Evolutionary conservation across 92 coral and sea anemone genomes (phyloP).

Genomic region (Porites divaricata): DNA sequence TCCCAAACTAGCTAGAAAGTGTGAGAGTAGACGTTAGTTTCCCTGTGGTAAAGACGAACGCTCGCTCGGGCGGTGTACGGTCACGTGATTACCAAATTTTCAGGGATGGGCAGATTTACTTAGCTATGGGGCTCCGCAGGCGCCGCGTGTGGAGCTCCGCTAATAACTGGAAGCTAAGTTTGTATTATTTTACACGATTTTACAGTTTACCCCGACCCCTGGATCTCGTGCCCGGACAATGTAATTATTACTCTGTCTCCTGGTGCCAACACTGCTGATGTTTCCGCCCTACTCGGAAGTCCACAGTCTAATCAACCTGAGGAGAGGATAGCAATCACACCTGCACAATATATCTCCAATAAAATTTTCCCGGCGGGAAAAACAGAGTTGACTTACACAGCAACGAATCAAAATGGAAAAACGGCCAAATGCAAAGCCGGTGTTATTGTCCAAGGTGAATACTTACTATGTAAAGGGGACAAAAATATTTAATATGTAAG

Average conservation of each 20-base stretch:
- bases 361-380: constrained; percentile 77
- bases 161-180: too few relatives aligned
- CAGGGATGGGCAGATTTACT: too few relatives aligned
- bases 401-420: constrained; percentile 60
- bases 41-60: too few relatives aligned
- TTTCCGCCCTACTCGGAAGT: constrained; percentile 68
- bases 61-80: too few relatives aligned
- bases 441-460: constrained; percentile 60
- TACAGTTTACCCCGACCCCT: constrained; percentile 66
- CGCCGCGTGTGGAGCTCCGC: too few relatives aligned
- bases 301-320: constrained; percentile 66
- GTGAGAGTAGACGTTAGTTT: too few relatives aligned
- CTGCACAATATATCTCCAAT: constrained; percentile 48
- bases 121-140: too few relatives aligned
- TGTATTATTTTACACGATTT: not conserved
- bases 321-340: constrained; percentile 50
- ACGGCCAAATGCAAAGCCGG: constrained; percentile 53
- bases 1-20: too few relatives aligned
- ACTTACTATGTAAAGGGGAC: not conserved
- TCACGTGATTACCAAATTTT: too few relatives aligned
- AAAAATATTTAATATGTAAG: not conserved
- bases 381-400: constrained; percentile 68
- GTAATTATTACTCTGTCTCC: constrained; percentile 67
- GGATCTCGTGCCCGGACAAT: constrained; percentile 70
- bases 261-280: constrained; percentile 68